phyloP scores from a whole-genome alignment of 1,140 invertebrate species.

The Chironomus striatipennis region DNA sequence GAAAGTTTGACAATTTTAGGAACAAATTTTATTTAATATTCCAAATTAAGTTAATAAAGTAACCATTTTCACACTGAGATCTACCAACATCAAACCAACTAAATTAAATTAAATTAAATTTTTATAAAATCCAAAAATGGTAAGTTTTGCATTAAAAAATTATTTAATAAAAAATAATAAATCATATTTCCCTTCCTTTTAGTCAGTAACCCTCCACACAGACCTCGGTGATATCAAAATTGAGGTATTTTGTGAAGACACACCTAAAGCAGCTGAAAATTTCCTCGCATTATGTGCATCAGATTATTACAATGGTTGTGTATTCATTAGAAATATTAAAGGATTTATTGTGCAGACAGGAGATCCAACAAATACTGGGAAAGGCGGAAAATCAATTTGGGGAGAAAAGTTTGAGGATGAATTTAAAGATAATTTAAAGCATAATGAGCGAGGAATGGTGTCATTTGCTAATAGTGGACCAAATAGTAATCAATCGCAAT shows the following conservation, averaged over 20 bases:
- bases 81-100: too few relatives aligned
- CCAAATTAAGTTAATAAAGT: too few relatives aligned
- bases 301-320: constrained; percentile 88
- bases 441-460: constrained; percentile 76
- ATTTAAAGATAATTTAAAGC: constrained; percentile 91
- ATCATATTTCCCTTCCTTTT: not conserved
- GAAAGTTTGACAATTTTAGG: not conserved
- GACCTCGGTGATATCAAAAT: constrained; percentile 97
- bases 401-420: constrained; percentile 91
- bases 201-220: constrained; percentile 52
- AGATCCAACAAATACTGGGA: constrained; percentile 88
- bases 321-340: constrained; percentile 97
- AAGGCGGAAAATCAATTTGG: constrained; percentile 89
- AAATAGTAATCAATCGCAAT: constrained; percentile 98
- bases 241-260: constrained; percentile 92
- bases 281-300: constrained; percentile 94
- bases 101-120: too few relatives aligned
- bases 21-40: too few relatives aligned
- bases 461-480: constrained; percentile 86
- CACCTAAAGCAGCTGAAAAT: constrained; percentile 95
- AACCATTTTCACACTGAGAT: too few relatives aligned
- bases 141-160: too few relatives aligned
- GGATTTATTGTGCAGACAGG: constrained; percentile 97
- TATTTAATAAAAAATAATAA: too few relatives aligned
- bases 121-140: too few relatives aligned